Percentiles rank a stretch among this genome's conserved stretches.
phyloP scores from a whole-genome alignment of 2,888 invertebrate genomes.

The Synanthedon formicaeformis region DNA sequence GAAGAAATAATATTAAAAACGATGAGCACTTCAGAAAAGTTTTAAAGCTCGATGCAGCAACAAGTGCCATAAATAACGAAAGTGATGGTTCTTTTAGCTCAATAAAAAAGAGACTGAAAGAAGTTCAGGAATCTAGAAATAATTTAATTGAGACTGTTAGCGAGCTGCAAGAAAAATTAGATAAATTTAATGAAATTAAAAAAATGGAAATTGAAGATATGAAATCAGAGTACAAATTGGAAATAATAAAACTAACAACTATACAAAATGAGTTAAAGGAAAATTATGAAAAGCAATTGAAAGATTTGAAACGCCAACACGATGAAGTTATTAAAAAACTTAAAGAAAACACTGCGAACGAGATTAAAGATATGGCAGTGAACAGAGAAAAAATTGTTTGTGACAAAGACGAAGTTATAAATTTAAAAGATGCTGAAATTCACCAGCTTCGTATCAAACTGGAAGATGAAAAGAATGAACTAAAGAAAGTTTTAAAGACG shows the following conservation, averaged over 20 bases:
- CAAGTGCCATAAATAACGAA: slow-evolving; percentile 23
- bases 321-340: slow-evolving; percentile 9
- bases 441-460: slow-evolving; percentile 23
- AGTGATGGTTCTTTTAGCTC: slow-evolving; percentile 29
- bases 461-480: slow-evolving; percentile 34
- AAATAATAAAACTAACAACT: slow-evolving; percentile 32
- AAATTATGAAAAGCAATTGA: slow-evolving; percentile 33
- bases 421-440: slow-evolving; percentile 24
- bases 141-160: slow-evolving; percentile 30
- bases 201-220: slow-evolving; percentile 41
- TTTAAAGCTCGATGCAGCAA: slow-evolving; percentile 27
- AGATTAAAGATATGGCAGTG: slow-evolving; percentile 20
- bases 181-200: slow-evolving; percentile 32
- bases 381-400: slow-evolving; percentile 23
- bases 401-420: slow-evolving; percentile 21
- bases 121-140: slow-evolving; percentile 35
- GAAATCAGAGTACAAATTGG: slow-evolving; percentile 34
- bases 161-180: slow-evolving; percentile 31
- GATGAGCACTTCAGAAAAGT: slow-evolving; percentile 6
- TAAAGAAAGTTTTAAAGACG: slow-evolving; percentile 28
- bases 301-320: slow-evolving; percentile 22
- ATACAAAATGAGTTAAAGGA: slow-evolving; percentile 31
- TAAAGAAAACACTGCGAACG: slow-evolving; percentile 24
- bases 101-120: slow-evolving; percentile 34
- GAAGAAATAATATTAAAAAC: slow-evolving; percentile 3